Base-by-base conservation (phyloP, 1,140 invertebrate species). In the Chironomus striatipennis region DNA sequence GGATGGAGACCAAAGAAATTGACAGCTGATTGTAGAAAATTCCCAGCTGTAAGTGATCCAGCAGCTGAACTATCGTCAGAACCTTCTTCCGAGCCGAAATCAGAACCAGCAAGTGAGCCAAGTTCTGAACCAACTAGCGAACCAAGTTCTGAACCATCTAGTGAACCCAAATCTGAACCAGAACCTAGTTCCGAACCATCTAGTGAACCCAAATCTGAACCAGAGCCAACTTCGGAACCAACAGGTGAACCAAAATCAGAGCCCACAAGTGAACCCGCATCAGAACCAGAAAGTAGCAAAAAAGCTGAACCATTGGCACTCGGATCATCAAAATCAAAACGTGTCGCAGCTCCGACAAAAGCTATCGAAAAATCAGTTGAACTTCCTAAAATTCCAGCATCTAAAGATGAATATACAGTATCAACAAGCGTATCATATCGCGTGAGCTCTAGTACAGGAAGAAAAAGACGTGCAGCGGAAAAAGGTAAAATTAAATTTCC, bases 1-100 rank as follows among this genome's bases (percentile, higher is more conserved):
- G 93, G 93, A 9, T 95, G 93, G 93, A 83, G 93, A 76, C 93
- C 94, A 0, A 85, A 83, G 43, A 86, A 85, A 12, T 79, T 93
- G 43, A 92, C 89, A 4, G 86, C 90, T 17, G 84, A 86, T 12
- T 95, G 93, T 78, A 90, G 89, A 79, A 90, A 91, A 75, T 92
- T 92, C 79, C 93, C 93, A 0, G 84, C 88, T 12, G 78, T 79
- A 72, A 80, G 81, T 42, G 78, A 82, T 0, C 78, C 76, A 64
- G 76, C 83, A 17, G 78, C 77, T 65, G 77, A 78, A 75, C 77
- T 75, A 75, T 73, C 43, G 76, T 80, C 82, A 5, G 83, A 85
- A 77, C 79, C 83, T 70, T 65, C 73, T 43, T 21, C 73, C 18
- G 77, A 81, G 0, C 80, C 83, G 76, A 80, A 82, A 75, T 3